Evolutionary conservation across 37 sponge, comb jelly and placozoan genomes (phyloP).

Genomic region (Corticium candelabrum): DNA sequence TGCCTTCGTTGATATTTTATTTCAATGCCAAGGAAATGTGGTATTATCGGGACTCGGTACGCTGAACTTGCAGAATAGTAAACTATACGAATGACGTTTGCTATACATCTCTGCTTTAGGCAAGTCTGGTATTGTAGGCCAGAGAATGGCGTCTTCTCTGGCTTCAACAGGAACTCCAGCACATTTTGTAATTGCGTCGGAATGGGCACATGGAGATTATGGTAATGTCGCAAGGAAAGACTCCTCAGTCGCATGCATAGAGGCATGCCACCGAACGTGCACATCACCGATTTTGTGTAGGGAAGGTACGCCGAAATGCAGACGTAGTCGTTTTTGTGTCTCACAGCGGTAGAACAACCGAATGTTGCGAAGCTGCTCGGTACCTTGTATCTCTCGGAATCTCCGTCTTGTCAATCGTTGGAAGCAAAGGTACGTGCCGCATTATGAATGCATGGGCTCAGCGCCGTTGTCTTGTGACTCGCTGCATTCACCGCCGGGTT

Average conservation of each 20-base stretch:
- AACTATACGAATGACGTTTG: neutral
- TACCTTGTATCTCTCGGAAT: constrained; percentile 28
- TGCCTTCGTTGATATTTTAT: constrained; percentile 15
- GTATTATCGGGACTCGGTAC: constrained; percentile 5
- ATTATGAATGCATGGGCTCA: too few relatives aligned
- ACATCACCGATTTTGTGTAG: constrained; percentile 8
- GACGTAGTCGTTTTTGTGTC: constrained; percentile 68
- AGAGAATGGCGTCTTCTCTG: constrained; percentile 51
- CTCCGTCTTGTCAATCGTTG: constrained; percentile 24
- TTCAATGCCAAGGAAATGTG: neutral
- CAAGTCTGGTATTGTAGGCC: constrained; percentile 64
- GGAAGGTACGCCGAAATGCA: constrained; percentile 33
- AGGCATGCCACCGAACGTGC: neutral
- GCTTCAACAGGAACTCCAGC: constrained; percentile 52
- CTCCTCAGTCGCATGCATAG: neutral
- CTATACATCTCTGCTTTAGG: constrained; percentile 25
- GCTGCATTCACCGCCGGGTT: too few relatives aligned
- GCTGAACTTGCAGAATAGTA: neutral
- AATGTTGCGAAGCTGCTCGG: constrained; percentile 43
- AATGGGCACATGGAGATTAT: constrained; percentile 73
- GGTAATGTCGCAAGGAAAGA: constrained; percentile 29
- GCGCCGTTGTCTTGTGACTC: too few relatives aligned
- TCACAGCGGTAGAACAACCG: constrained; percentile 64
- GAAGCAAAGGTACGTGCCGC: constrained; percentile 40
- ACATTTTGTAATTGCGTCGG: constrained; percentile 57